These are phyloP conservation scores for Dasypogon diadema DNA, from an alignment of 2,888 invertebrate genomes.

Conservation along the genomic window DNA sequence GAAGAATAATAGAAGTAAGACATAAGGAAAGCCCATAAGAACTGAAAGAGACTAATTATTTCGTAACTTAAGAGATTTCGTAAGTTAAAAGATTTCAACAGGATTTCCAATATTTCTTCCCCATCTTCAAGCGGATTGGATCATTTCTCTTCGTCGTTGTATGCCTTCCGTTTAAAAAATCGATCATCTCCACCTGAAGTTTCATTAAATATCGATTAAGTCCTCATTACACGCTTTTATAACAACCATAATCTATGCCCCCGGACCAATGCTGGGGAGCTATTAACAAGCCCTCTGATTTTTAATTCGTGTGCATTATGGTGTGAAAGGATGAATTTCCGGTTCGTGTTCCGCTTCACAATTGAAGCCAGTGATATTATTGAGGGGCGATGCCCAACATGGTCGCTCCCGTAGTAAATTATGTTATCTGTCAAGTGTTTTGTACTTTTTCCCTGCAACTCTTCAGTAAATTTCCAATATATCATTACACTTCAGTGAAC, in stretches of 20 bases:
- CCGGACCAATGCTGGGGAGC: not conserved
- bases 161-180: no score
- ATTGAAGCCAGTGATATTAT: not conserved
- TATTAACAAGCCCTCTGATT: slow-evolving; percentile 4
- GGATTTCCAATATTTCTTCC: no score
- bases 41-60: no score
- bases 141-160: no score
- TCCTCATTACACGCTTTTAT: not conserved
- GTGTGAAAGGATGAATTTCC: slow-evolving; percentile 28
- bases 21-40: no score
- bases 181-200: not conserved
- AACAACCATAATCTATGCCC: not conserved
- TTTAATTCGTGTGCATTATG: slow-evolving; percentile 2
- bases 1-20: no score
- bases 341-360: not conserved
- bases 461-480: slow-evolving; percentile 50
- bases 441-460: slow-evolving; percentile 31
- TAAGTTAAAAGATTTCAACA: no score
- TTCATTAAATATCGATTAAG: not conserved
- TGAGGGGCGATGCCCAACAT: not conserved
- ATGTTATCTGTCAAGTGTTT: slow-evolving; percentile 49
- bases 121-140: no score
- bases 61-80: no score
- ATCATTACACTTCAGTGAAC: slow-evolving; percentile 46
- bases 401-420: slow-evolving; percentile 39